Conservation (phyloP, 2,888 invertebrate genomes). For the Drosophila austrosaltans region DNA sequence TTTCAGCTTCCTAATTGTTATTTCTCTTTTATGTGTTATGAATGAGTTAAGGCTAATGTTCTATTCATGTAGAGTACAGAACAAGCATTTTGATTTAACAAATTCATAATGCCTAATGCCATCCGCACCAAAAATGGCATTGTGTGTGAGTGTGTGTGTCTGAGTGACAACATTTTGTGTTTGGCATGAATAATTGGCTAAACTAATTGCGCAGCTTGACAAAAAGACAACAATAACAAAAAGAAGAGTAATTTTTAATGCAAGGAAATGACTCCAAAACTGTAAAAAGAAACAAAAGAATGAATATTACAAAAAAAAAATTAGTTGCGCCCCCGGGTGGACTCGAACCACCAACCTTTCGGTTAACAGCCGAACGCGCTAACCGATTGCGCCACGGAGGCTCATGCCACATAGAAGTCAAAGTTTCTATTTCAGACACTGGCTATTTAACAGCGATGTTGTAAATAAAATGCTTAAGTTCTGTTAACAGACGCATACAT, state of each 20-base stretch:
- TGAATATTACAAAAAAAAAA: not conserved
- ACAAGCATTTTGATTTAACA: slow-evolving; percentile 45
- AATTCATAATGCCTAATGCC: slow-evolving; percentile 45
- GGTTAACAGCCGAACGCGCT: slow-evolving; percentile 99
- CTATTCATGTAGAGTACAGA: slow-evolving; percentile 60
- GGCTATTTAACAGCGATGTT: not conserved
- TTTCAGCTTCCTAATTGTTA: slow-evolving; percentile 25
- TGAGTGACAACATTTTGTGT: slow-evolving; percentile 37
- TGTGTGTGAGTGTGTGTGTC: not conserved
- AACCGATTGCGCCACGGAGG: slow-evolving; percentile 96
- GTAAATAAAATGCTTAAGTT: not conserved
- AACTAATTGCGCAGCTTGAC: slow-evolving; percentile 52
- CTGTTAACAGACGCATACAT: not conserved
- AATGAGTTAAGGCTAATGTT: slow-evolving; percentile 60
- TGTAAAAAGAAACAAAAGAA: not conserved
- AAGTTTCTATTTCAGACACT: not conserved
- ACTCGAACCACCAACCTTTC: slow-evolving; percentile 99
- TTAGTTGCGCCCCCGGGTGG: slow-evolving; percentile 93
- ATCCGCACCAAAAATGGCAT: slow-evolving; percentile 31
- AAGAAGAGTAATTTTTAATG: not conserved
- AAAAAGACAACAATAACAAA: not conserved
- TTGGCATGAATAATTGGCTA: slow-evolving; percentile 63
- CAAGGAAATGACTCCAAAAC: not conserved
- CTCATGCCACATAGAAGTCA: slow-evolving; percentile 23
- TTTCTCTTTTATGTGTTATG: slow-evolving; percentile 39